Evolutionary conservation across 2,113 vertebrate species (phyloP).

Genomic region (Channa maculata): DNA sequence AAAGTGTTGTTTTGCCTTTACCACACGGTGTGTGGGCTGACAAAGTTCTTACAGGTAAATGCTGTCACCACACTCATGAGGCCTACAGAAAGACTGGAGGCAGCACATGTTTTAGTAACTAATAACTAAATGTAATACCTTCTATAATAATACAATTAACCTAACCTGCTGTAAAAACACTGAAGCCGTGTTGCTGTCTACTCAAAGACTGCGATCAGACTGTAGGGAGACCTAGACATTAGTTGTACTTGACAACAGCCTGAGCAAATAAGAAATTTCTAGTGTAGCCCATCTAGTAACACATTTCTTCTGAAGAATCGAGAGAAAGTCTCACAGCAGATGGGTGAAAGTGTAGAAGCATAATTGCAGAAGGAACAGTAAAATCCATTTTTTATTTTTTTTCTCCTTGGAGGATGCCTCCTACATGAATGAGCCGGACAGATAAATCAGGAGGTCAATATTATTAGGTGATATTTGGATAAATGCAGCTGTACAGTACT

Average conservation of each 20-base stretch:
- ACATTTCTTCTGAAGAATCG: slow-evolving; percentile 1
- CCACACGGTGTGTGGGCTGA: slow-evolving; percentile 14
- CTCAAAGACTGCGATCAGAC: neutral
- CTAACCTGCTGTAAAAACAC: neutral
- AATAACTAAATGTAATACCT: too few species aligned
- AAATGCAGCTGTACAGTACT: neutral
- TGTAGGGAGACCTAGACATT: neutral
- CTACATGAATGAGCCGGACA: slow-evolving; percentile 11
- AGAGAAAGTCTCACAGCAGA: slow-evolving; percentile 36
- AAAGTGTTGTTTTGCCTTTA: neutral
- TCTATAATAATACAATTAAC: too few species aligned
- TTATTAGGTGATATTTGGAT: neutral
- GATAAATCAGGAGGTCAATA: neutral
- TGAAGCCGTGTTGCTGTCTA: neutral
- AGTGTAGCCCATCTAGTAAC: neutral
- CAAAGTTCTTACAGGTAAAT: neutral
- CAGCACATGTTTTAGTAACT: neutral
- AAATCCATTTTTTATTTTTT: neutral
- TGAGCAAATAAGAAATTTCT: neutral
- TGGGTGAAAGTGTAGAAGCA: slow-evolving; percentile 14
- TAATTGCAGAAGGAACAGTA: slow-evolving; percentile 10
- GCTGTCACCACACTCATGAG: neutral
- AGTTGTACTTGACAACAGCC: neutral
- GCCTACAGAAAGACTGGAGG: neutral
- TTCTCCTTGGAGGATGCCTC: neutral